Evolutionary conservation across 2,797 vertebrate species (phyloP).

Genomic region (Sebastolobus alascanus): DNA sequence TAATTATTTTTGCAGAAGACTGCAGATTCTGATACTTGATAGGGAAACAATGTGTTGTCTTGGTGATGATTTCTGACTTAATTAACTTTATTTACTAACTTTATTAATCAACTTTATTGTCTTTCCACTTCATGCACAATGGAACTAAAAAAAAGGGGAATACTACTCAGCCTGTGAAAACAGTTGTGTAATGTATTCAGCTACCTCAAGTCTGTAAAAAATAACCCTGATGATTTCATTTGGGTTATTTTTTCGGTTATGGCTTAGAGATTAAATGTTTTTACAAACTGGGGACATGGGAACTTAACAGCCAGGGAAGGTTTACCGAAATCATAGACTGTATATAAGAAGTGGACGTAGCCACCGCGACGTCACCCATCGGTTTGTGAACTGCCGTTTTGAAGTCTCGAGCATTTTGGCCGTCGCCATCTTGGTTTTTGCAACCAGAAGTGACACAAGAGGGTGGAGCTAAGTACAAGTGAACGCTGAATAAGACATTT

Average conservation of each 20-base stretch:
- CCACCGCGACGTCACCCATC: no score
- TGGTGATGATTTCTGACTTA: slow-evolving; percentile 33
- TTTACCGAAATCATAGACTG: neutral
- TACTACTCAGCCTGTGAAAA: neutral
- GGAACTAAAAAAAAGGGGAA: neutral
- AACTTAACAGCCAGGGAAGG: neutral
- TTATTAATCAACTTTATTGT: slow-evolving; percentile 25
- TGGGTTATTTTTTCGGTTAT: neutral
- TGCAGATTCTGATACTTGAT: slow-evolving; percentile 39
- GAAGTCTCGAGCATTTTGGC: no score
- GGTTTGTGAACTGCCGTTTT: no score
- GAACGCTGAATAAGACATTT: no score
- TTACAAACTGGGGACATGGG: neutral
- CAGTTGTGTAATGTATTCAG: neutral
- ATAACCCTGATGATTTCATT: neutral
- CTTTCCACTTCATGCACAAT: slow-evolving; percentile 11
- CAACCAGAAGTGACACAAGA: no score
- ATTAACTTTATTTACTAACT: slow-evolving; percentile 41
- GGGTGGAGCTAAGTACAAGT: no score
- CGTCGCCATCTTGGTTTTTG: no score
- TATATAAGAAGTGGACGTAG: no score
- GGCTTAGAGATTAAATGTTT: neutral
- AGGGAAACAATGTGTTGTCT: slow-evolving; percentile 41
- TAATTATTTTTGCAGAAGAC: slow-evolving; percentile 48
- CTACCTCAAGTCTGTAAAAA: neutral